Conservation (phyloP, 2,113 vertebrate species). For the Atlantisia rogersi region DNA sequence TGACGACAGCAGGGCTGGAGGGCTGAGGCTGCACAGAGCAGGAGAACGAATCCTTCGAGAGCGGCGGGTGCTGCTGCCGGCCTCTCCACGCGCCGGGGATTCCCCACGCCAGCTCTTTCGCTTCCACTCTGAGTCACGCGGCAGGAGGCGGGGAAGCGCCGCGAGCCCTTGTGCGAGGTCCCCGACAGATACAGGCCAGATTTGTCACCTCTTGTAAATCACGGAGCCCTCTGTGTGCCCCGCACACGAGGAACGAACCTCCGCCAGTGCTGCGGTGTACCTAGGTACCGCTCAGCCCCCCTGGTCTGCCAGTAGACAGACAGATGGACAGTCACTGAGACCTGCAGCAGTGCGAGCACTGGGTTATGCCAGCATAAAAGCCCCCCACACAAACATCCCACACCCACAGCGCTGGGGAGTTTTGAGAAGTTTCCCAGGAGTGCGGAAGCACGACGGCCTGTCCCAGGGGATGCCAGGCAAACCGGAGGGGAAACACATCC, state of each 20-base stretch:
- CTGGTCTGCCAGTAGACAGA: not conserved
- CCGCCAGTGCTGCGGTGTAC: accelerated
- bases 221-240: not conserved
- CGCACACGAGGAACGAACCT: not conserved
- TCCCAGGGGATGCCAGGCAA: accelerated
- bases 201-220: not conserved
- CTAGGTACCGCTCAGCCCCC: accelerated
- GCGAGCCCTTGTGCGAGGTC: not conserved
- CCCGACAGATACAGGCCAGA: accelerated
- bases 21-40: accelerated
- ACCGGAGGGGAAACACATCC: not conserved
- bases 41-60: constrained; percentile 26
- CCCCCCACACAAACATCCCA: not conserved
- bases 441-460: accelerated
- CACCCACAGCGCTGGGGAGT: not conserved
- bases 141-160: not conserved
- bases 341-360: accelerated
- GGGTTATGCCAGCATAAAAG: not conserved
- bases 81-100: not conserved
- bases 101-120: accelerated
- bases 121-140: constrained; percentile 30
- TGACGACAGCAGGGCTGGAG: accelerated
- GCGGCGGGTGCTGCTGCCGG: not conserved
- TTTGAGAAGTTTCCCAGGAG: not conserved
- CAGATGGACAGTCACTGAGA: not conserved